Percentiles rank a stretch among this genome's conserved stretches.
These are phyloP conservation scores for Spodoptera frugiperda DNA, from an alignment of 1,140 invertebrate genomes.

Conservation along the genomic window DNA sequence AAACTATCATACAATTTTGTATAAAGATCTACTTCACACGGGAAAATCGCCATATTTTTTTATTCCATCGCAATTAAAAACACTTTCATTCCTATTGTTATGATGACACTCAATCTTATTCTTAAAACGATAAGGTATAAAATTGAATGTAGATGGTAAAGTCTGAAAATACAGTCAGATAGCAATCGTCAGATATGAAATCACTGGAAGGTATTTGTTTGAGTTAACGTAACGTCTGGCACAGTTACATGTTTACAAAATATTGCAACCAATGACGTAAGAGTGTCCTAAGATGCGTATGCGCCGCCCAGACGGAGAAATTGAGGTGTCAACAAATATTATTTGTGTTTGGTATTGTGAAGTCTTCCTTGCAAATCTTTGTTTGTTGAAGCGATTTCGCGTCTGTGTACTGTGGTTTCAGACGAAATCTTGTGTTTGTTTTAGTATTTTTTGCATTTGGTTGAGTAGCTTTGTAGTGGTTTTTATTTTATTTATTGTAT, in stretches of 20 bases:
- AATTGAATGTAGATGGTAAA: neutral
- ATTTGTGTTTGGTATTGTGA: neutral
- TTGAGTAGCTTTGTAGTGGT: too few species aligned
- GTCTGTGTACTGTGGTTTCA: too few species aligned
- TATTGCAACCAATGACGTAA: constrained; percentile 22
- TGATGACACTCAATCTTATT: neutral
- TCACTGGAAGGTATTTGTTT: constrained; percentile 24
- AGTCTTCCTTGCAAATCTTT: too few species aligned
- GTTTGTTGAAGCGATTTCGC: too few species aligned
- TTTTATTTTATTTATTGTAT: too few species aligned
- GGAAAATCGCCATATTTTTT: neutral
- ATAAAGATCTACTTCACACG: constrained; percentile 16
- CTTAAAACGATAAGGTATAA: neutral
- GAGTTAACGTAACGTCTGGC: constrained; percentile 14
- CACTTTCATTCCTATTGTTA: constrained; percentile 28
- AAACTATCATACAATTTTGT: neutral
- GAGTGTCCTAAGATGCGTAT: neutral
- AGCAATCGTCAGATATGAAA: constrained; percentile 7
- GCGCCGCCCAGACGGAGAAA: constrained; percentile 1
- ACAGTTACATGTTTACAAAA: constrained; percentile 35
- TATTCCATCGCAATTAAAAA: constrained; percentile 13
- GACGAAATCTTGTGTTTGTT: too few species aligned
- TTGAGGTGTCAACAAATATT: constrained; percentile 1
- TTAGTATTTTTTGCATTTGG: too few species aligned
- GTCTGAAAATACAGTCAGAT: constrained; percentile 24